These are phyloP conservation scores for Tetrao urogallus DNA, from an alignment of 2,113 vertebrate species.

Conservation along the genomic window DNA sequence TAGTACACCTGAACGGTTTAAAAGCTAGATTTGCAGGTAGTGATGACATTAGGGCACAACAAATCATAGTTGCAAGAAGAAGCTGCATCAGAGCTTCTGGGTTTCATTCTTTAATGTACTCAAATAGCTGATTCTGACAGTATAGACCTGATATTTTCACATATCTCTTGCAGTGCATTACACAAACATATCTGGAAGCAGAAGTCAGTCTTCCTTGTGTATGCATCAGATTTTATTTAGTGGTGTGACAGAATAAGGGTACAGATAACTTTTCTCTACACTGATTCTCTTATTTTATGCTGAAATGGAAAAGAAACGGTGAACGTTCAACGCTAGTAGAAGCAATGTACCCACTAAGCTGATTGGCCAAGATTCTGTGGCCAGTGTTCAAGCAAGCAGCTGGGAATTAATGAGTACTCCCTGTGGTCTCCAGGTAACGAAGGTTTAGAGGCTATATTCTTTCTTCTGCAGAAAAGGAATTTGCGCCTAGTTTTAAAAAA, in stretches of 20 bases:
- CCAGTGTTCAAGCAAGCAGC: slow-evolving; percentile 66
- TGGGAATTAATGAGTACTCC: slow-evolving; percentile 72
- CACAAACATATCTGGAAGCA: neutral
- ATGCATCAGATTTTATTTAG: neutral
- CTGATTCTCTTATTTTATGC: slow-evolving; percentile 15
- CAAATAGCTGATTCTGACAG: neutral
- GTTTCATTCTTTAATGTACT: neutral
- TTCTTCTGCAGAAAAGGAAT: neutral
- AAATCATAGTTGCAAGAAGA: neutral
- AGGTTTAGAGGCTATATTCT: neutral
- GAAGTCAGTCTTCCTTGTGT: neutral
- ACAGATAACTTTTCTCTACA: neutral
- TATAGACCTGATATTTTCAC: neutral
- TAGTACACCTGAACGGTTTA: neutral
- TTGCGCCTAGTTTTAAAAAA: neutral
- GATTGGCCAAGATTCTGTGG: slow-evolving; percentile 40
- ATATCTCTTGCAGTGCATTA: neutral
- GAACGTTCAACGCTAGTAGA: slow-evolving; percentile 60
- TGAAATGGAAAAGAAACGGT: slow-evolving; percentile 71
- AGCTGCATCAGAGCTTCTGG: neutral
- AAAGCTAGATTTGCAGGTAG: neutral
- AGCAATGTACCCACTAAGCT: slow-evolving; percentile 55
- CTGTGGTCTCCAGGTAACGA: slow-evolving; percentile 74
- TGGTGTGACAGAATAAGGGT: neutral
- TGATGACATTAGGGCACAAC: neutral